phyloP scores from a whole-genome alignment of 2,888 invertebrate genomes.

The Sinopyrophorus schimmeli region DNA sequence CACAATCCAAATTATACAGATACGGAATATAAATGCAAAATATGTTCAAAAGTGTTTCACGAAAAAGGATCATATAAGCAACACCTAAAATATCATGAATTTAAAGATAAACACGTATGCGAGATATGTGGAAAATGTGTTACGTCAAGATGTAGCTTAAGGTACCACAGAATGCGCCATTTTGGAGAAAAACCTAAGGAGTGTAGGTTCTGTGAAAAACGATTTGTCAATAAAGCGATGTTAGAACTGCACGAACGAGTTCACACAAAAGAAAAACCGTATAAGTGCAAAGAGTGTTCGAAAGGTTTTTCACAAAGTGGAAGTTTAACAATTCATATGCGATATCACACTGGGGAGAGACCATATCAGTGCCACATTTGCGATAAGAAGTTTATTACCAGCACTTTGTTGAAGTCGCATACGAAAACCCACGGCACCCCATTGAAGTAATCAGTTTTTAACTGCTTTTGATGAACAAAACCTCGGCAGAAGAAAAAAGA shows the following conservation, averaged over 20 bases:
- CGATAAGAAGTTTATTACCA: conserved; percentile 57
- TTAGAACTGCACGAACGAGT: conserved; percentile 42
- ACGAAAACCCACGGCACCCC: background rate
- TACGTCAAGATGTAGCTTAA: conserved; percentile 44
- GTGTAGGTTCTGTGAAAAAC: conserved; percentile 45
- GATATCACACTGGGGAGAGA: conserved; percentile 63
- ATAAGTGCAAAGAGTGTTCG: conserved; percentile 41
- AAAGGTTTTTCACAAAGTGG: conserved; percentile 63
- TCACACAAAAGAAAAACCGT: conserved; percentile 50
- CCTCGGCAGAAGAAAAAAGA: too few relatives aligned
- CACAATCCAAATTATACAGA: conserved; percentile 27
- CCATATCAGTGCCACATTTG: conserved; percentile 62
- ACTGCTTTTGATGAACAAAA: too few relatives aligned
- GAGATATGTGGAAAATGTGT: conserved; percentile 50
- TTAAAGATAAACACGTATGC: conserved; percentile 55
- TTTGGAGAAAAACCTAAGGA: conserved; percentile 47
- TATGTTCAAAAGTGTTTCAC: conserved; percentile 11
- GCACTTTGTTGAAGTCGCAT: background rate
- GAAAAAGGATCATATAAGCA: conserved; percentile 4
- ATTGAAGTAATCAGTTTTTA: too few relatives aligned
- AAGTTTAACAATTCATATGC: conserved; percentile 61
- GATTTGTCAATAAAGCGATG: conserved; percentile 40
- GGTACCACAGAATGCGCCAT: conserved; percentile 46
- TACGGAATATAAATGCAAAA: conserved; percentile 35
- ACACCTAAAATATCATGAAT: conserved; percentile 38